phyloP scores from a whole-genome alignment of 1,140 invertebrate genomes.

The Drosophila kohkoa region DNA sequence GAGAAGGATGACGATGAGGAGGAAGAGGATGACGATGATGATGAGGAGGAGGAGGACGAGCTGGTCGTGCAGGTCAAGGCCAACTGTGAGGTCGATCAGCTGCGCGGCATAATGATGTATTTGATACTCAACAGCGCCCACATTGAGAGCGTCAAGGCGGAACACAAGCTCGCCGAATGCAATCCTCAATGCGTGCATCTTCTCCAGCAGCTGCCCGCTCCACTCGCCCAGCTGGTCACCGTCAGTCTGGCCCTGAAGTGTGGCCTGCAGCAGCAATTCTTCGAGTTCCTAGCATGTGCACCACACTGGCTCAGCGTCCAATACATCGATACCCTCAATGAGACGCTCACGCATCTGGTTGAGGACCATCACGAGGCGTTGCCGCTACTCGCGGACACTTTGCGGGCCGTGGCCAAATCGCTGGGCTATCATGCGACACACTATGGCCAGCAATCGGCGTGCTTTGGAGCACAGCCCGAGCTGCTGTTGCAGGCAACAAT shows the following conservation, averaged over 20 bases:
- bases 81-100: constrained; percentile 13
- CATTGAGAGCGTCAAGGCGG: not conserved
- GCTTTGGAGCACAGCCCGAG: not conserved
- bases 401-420: constrained; percentile 22
- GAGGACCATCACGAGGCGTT: constrained; percentile 11
- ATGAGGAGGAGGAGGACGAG: not conserved
- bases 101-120: constrained; percentile 42
- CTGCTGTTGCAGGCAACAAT: not conserved
- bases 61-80: not conserved
- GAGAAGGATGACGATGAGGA: not conserved
- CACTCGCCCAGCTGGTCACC: constrained; percentile 27
- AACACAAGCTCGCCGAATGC: not conserved
- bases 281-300: constrained; percentile 49
- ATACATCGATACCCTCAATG: constrained; percentile 42
- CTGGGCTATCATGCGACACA: constrained; percentile 11
- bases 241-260: constrained; percentile 33
- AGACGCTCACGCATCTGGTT: constrained; percentile 15
- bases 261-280: constrained; percentile 32
- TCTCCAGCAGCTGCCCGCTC: constrained; percentile 21
- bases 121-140: constrained; percentile 42
- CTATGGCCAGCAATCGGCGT: too few relatives aligned
- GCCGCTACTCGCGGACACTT: not conserved
- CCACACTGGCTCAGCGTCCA: constrained; percentile 40
- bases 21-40: not conserved
- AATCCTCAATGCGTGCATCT: constrained; percentile 48